These are phyloP conservation scores for Myotis pilosus DNA, from an alignment of 2,797 vertebrate species.

Conservation along the genomic window DNA sequence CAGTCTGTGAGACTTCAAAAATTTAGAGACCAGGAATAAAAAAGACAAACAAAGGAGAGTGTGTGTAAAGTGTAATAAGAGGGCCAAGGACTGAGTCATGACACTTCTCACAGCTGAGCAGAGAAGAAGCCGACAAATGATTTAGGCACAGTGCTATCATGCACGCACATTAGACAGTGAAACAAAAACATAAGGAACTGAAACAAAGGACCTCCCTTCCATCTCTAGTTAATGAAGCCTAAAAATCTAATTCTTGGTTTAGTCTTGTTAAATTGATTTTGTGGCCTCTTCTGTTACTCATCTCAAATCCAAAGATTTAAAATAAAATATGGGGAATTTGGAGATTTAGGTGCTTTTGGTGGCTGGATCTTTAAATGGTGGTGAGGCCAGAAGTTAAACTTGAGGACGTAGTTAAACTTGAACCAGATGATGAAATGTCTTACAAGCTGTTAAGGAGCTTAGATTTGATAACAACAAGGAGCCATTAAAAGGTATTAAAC, in stretches of 20 bases:
- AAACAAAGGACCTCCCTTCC: neutral
- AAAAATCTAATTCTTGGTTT: constrained; percentile 17
- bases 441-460: neutral
- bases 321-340: neutral
- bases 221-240: constrained; percentile 3
- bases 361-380: neutral
- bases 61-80: neutral
- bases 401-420: neutral
- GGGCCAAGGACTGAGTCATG: neutral
- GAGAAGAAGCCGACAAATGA: neutral
- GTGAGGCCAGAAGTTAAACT: neutral
- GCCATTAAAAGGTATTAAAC: neutral
- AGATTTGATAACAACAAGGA: neutral
- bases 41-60: neutral
- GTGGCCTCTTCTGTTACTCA: constrained; percentile 8
- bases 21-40: neutral
- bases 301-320: neutral
- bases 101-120: neutral
- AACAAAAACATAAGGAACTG: neutral
- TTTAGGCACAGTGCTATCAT: neutral
- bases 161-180: accelerated
- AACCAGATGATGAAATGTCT: constrained; percentile 12
- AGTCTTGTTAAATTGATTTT: constrained; percentile 1
- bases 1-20: neutral
- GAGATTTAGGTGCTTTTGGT: neutral